A percentile compares a stretch with the other conserved stretches of the same genome.
These are phyloP conservation scores for Thelaira solivaga DNA, from an alignment of 2,888 invertebrate genomes.

Conservation along the genomic window DNA sequence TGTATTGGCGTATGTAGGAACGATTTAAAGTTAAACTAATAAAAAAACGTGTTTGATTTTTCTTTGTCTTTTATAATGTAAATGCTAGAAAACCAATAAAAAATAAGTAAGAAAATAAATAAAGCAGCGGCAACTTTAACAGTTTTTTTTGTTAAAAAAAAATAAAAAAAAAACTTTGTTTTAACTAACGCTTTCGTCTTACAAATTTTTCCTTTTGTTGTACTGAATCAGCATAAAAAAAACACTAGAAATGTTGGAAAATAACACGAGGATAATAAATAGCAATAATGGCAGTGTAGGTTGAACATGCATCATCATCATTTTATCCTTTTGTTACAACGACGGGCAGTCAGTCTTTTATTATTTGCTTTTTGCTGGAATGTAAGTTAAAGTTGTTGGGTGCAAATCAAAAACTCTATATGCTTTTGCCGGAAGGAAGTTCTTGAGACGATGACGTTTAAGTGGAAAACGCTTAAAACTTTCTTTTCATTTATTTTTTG, in stretches of 20 bases:
- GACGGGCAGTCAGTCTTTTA: not conserved
- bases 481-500: conserved; percentile 40
- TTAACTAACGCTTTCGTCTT: not conserved
- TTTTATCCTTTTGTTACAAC: conserved; percentile 11
- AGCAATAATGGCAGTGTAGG: conserved; percentile 30
- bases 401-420: conserved; percentile 39
- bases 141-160: not conserved
- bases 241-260: not conserved
- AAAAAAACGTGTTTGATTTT: no score
- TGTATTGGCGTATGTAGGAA: no score
- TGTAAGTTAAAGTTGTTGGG: conserved; percentile 32
- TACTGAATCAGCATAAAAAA: conserved; percentile 28
- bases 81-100: no score
- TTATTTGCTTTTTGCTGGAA: not conserved
- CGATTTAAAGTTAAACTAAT: no score
- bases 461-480: conserved; percentile 57
- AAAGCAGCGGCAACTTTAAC: not conserved
- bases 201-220: not conserved
- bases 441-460: conserved; percentile 60
- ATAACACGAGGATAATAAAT: not conserved
- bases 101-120: no score
- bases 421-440: conserved; percentile 58
- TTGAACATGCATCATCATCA: conserved; percentile 49
- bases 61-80: no score
- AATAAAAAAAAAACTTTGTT: conserved; percentile 17